Base-by-base conservation (phyloP, 2,888 invertebrate species). In the Nezara viridula region DNA sequence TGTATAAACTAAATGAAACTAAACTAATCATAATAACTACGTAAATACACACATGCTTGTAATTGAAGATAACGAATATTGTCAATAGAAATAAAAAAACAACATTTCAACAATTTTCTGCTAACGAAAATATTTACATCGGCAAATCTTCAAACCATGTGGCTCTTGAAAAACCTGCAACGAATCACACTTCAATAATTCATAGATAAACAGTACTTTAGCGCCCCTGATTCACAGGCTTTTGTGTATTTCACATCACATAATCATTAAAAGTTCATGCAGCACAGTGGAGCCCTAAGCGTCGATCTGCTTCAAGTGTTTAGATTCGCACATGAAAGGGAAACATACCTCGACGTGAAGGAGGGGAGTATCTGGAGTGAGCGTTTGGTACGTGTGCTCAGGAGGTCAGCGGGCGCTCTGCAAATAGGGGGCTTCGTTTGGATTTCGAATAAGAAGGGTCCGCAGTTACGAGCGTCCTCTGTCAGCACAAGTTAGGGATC, bases 381-480 rank as follows among this genome's bases (percentile, higher is more conserved):
- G 66, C 16, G 66, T 19, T 27, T 2, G 37, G 44, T 81, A 81
- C 81, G 81, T 81, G 81, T 40, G 81, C 44, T n/a, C 12, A 47
- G 81, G 44, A 47, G 81, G 81, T 47, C 81, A 47, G 81, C 81
- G 81, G 77, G 81, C 4, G 81, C 81, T 81, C 44, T 81, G 81
- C 44, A 81, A 81, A 81, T 81, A 81, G 44, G 81, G 47, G 24
- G 4, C 81, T 73, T 47, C 44, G 81, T 81, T 81, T 81, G 81
- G 81, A 44, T 81, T 81, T 44, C n/a, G 81, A 44, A 81, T 44
- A 44, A 44, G 81, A 16, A 44, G 81, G 44, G 81, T 81, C 81
- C 81, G 44, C 24, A 44, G 81, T 81, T 81, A 81, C 81, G 81
- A 81, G 81, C n/a, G 40, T 47, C 81, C 81, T 81, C 81, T 14